Evolutionary conservation across 2,888 invertebrate species (phyloP), one percentile per base, ranked within the genome.

Genomic region (Hipparchia semele): DNA sequence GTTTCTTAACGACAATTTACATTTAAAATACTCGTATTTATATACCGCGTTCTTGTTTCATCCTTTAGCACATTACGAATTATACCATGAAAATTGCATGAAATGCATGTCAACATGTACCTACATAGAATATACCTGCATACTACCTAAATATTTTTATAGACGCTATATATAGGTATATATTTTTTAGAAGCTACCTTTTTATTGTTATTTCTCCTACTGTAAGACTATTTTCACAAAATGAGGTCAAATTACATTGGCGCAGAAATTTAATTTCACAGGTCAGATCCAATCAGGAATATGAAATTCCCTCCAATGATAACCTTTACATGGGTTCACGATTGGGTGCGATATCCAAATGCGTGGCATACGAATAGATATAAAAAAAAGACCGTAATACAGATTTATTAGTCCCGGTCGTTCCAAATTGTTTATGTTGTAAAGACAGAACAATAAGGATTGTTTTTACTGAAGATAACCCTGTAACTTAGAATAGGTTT

Each of bases 361-460:
- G 56, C 67, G 45, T 67, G 13, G 13, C 33, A 65, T 39, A 39
- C 23, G 65, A 56, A 56, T n/a, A 56, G 67, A 67, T 56, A 56
- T 39, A 56, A 4, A 39, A 67, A 67, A 54, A 54, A 67, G n/a
- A 49, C 54, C 56, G 39, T 56, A 46, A 67, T 67, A 67, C 56
- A 67, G 67, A 67, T 67, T 67, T 67, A 67, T 54, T 67, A 56
- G 67, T 54, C 54, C 54, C 45, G 13, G 56, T 56, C 67, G n/a
- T 67, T 67, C 56, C 45, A 45, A 45, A 67, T 54, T 67, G 67
- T 67, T 67, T 67, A 67, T 13, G n/a, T 13, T 13, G 12, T 66
- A 33, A 33, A 53, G 39, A 53, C 53, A 49, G 49, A 23, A 62
- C 23, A n/a, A 62, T 49, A 62, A 49, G 49, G 49, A 62, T 23